Conservation (phyloP, 2,888 invertebrate species). For the Diploptera punctata region DNA sequence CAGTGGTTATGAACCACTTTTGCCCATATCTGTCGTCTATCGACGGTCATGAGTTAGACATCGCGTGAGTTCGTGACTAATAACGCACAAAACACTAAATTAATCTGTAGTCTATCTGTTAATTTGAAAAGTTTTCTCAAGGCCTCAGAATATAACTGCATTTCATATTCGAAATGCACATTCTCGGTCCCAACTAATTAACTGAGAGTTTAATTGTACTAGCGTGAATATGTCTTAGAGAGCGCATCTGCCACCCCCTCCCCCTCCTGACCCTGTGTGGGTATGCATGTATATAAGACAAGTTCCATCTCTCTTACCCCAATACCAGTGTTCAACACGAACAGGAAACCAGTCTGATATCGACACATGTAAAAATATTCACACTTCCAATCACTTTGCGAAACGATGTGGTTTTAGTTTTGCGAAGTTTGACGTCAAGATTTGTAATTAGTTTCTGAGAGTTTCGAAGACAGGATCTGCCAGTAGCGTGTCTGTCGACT, state of each 20-base stretch:
- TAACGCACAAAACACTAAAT: neutral
- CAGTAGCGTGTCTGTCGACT: too few relatives aligned
- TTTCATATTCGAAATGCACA: neutral
- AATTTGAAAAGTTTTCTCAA: neutral
- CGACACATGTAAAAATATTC: neutral
- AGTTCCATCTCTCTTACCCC: neutral
- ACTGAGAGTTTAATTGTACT: neutral
- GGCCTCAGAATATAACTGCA: neutral
- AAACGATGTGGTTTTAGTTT: too few relatives aligned
- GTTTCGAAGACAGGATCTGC: too few relatives aligned
- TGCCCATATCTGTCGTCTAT: too few relatives aligned
- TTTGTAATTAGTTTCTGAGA: too few relatives aligned
- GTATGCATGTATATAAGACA: neutral
- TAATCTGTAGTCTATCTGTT: neutral
- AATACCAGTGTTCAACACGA: constrained; percentile 19
- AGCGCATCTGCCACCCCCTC: neutral
- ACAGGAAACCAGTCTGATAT: neutral
- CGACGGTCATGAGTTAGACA: too few relatives aligned
- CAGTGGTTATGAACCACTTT: too few relatives aligned
- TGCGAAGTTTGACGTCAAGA: too few relatives aligned
- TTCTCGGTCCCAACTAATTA: neutral
- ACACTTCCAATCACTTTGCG: too few relatives aligned
- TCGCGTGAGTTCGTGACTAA: too few relatives aligned
- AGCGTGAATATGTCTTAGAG: neutral
- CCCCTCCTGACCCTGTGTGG: neutral